Percentiles rank a stretch among this genome's conserved stretches.
Evolutionary conservation across 2,888 invertebrate species (phyloP).

Genomic region (Linnaemya tessellans): DNA sequence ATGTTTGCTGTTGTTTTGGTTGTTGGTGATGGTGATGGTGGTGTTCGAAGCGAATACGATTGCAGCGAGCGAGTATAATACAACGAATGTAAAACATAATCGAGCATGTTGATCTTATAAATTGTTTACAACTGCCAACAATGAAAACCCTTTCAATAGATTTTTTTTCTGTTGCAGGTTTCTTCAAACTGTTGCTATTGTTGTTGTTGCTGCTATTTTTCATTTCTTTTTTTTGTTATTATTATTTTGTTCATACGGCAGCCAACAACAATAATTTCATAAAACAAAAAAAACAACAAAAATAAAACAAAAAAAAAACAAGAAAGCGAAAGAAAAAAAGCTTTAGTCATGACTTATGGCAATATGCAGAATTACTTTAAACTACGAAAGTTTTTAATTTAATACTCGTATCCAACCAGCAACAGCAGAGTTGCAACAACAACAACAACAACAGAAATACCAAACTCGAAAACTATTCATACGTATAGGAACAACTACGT

Average conservation of each 20-base stretch:
- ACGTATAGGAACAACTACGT: slow-evolving; percentile 2
- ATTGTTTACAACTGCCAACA: slow-evolving; percentile 72
- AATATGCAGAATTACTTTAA: slow-evolving; percentile 72
- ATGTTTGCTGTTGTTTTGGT: slow-evolving; percentile 9
- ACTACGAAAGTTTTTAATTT: slow-evolving; percentile 72
- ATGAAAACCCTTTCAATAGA: slow-evolving; percentile 73
- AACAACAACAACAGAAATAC: slow-evolving; percentile 43
- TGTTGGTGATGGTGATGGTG: slow-evolving; percentile 3
- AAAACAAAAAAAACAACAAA: slow-evolving; percentile 18
- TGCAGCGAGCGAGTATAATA: slow-evolving; percentile 61
- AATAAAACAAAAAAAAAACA: background rate
- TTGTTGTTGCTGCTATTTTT: slow-evolving; percentile 18
- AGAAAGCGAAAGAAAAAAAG: slow-evolving; percentile 9
- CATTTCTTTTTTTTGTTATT: slow-evolving; percentile 1
- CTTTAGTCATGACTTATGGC: slow-evolving; percentile 72
- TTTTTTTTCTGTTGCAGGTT: slow-evolving; percentile 68
- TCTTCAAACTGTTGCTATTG: slow-evolving; percentile 48
- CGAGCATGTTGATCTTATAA: slow-evolving; percentile 69
- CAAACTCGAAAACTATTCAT: slow-evolving; percentile 39
- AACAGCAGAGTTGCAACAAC: slow-evolving; percentile 42
- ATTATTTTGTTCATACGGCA: slow-evolving; percentile 65
- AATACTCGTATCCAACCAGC: slow-evolving; percentile 63
- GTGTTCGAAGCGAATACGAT: slow-evolving; percentile 54
- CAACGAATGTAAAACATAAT: slow-evolving; percentile 72
- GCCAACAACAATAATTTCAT: slow-evolving; percentile 70